phyloP scores from a whole-genome alignment of 1,140 invertebrate species.

The Drosophila neocordata region DNA sequence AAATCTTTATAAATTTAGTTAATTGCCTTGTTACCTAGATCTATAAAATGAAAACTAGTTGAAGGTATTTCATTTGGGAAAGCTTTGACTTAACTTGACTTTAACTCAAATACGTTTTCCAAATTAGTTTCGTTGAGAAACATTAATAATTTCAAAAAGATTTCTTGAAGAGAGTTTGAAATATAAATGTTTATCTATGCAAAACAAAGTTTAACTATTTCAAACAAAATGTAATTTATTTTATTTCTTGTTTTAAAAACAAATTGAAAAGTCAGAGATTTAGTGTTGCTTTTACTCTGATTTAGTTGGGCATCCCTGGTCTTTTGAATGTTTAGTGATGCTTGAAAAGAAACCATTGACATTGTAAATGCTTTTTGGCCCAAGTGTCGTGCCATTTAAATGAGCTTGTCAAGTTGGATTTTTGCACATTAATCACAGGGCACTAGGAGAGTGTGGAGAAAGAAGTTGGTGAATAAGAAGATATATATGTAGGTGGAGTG shows the following conservation, averaged over 20 bases:
- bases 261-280: slow-evolving; percentile 50
- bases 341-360: slow-evolving; percentile 61
- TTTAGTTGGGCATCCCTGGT: slow-evolving; percentile 22
- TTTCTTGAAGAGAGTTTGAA: too few species aligned
- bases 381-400: slow-evolving; percentile 70
- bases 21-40: too few species aligned
- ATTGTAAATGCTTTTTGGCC: slow-evolving; percentile 56
- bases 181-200: not conserved
- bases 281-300: slow-evolving; percentile 2
- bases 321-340: slow-evolving; percentile 22
- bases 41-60: too few species aligned
- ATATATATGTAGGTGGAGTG: not conserved
- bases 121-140: too few species aligned
- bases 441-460: slow-evolving; percentile 1
- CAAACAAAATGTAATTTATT: not conserved
- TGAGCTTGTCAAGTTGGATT: slow-evolving; percentile 78
- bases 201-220: too few species aligned
- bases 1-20: too few species aligned
- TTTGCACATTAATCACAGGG: slow-evolving; percentile 72
- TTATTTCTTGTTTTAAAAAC: slow-evolving; percentile 15
- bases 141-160: too few species aligned
- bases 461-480: not conserved
- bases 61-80: too few species aligned
- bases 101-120: too few species aligned
- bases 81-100: too few species aligned